Evolutionary conservation across 1,140 invertebrate genomes (phyloP).

Genomic region (Agraylea sexmaculata): DNA sequence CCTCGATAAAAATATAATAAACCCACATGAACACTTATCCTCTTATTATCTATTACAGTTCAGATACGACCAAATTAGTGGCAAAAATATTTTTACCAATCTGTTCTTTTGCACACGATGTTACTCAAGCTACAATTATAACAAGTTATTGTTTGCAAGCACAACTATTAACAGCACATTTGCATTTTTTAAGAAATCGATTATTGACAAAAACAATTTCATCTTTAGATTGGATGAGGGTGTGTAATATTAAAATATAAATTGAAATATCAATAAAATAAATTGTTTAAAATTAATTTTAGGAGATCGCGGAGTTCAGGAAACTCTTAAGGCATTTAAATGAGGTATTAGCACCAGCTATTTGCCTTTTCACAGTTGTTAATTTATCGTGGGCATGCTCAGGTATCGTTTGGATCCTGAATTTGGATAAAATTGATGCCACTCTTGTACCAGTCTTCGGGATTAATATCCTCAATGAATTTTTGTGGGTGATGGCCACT

Average conservation of each 20-base stretch:
- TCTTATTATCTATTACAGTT: constrained; percentile 31
- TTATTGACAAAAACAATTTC: constrained; percentile 56
- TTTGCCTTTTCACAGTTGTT: constrained; percentile 61
- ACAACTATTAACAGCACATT: constrained; percentile 58
- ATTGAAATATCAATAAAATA: constrained; percentile 4
- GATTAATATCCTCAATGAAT: constrained; percentile 49
- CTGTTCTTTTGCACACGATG: constrained; percentile 61
- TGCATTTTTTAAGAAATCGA: constrained; percentile 56
- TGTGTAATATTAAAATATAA: constrained; percentile 28
- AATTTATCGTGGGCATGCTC: constrained; percentile 60
- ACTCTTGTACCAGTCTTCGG: constrained; percentile 43
- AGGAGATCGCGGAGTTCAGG: constrained; percentile 64
- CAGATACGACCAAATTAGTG: constrained; percentile 31
- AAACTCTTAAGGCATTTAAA: constrained; percentile 65
- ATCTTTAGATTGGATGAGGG: constrained; percentile 64
- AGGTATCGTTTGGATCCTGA: constrained; percentile 53
- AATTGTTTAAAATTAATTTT: constrained; percentile 17
- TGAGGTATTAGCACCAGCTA: constrained; percentile 55
- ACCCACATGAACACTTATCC: too few relatives aligned
- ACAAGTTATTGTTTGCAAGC: constrained; percentile 69
- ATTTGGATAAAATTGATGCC: constrained; percentile 42
- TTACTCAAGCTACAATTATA: constrained; percentile 65
- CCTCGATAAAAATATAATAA: too few relatives aligned
- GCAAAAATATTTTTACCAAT: constrained; percentile 51
- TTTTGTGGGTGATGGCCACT: constrained; percentile 56